Evolutionary conservation across 2,113 vertebrate genomes (phyloP).

Genomic region (Cathartes aura): DNA sequence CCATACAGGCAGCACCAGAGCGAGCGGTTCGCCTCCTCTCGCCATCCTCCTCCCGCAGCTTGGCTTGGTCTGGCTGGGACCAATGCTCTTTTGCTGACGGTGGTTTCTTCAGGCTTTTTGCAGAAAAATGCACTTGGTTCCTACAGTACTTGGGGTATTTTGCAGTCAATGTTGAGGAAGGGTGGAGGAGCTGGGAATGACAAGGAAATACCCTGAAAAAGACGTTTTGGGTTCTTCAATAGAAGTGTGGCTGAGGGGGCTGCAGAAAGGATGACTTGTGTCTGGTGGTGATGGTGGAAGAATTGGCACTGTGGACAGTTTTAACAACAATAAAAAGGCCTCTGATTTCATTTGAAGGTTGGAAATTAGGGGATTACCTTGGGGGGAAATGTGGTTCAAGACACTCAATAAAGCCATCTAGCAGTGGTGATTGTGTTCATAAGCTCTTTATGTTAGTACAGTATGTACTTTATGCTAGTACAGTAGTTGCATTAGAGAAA

Average conservation of each 20-base stretch:
- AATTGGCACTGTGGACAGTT: background rate
- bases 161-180: background rate
- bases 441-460: background rate
- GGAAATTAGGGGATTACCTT: background rate
- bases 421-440: background rate
- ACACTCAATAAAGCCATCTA: constrained; percentile 5
- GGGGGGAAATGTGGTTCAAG: background rate
- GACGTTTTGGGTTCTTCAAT: background rate
- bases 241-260: background rate
- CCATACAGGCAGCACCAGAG: background rate
- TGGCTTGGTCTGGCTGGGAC: background rate
- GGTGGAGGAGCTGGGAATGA: background rate
- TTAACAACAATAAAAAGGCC: background rate
- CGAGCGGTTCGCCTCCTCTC: background rate
- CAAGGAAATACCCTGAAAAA: background rate
- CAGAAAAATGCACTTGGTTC: background rate
- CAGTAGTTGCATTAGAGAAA: background rate
- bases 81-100: rapidly evolving
- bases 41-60: background rate
- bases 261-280: background rate
- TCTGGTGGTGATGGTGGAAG: background rate
- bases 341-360: background rate
- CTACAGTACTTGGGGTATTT: background rate
- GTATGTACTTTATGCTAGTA: background rate
- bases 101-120: background rate